Evolutionary conservation across 2,113 vertebrate genomes (phyloP).

Genomic region (Limanda limanda): DNA sequence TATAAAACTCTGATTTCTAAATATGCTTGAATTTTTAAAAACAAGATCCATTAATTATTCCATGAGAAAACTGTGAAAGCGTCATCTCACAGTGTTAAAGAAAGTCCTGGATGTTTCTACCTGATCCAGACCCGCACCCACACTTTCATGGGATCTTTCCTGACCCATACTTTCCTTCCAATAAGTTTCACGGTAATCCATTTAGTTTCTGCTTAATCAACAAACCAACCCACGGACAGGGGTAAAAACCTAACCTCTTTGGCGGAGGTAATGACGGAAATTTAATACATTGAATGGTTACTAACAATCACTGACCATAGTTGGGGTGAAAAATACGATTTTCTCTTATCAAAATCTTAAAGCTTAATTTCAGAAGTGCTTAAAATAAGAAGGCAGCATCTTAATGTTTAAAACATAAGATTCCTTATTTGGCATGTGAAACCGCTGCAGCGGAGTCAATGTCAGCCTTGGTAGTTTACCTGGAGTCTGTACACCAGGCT

Average conservation of each 20-base stretch:
- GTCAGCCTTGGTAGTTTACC: conserved; percentile 39
- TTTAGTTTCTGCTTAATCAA: too few relatives aligned
- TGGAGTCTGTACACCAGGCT: conserved; percentile 17
- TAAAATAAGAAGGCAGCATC: not conserved
- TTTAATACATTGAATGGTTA: not conserved
- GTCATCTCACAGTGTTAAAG: too few relatives aligned
- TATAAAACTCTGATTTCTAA: too few relatives aligned
- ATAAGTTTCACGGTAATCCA: too few relatives aligned
- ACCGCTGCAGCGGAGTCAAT: conserved; percentile 28
- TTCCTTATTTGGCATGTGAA: not conserved
- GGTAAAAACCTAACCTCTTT: too few relatives aligned
- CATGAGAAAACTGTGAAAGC: too few relatives aligned
- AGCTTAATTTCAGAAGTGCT: not conserved
- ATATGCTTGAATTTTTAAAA: too few relatives aligned
- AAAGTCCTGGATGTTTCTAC: too few relatives aligned
- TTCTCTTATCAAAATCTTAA: not conserved
- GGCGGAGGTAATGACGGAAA: not conserved
- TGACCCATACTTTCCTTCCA: not conserved
- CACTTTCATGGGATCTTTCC: not conserved
- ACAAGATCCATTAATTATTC: too few relatives aligned
- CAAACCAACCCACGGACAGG: too few relatives aligned
- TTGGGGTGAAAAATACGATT: not conserved
- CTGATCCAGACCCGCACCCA: too few relatives aligned
- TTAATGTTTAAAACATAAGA: not conserved
- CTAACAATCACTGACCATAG: not conserved